phyloP scores from a whole-genome alignment of 2,113 vertebrate species.

The Donacobius atricapilla region DNA sequence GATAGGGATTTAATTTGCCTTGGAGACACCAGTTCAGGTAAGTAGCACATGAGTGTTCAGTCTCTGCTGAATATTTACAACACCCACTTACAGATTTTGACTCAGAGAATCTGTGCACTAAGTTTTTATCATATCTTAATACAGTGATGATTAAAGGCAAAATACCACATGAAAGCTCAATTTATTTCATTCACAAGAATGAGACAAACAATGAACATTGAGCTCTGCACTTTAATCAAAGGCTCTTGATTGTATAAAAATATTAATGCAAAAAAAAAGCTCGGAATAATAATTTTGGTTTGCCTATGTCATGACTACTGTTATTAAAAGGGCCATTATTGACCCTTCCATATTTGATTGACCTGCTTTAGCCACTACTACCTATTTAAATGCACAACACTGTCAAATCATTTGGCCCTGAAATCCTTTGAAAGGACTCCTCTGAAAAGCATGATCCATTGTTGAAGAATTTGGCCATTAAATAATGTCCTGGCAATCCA shows the following conservation, averaged over 20 bases:
- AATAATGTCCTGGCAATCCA: not conserved
- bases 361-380: not conserved
- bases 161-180: not conserved
- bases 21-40: not conserved
- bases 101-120: not conserved
- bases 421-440: not conserved
- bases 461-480: not conserved
- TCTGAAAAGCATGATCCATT: not conserved
- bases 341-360: not conserved
- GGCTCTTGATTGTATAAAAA: not conserved
- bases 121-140: not conserved
- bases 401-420: not conserved
- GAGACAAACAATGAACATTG: not conserved
- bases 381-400: not conserved
- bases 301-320: rapidly evolving
- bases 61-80: not conserved
- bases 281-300: not conserved
- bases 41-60: not conserved
- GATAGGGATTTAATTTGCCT: not conserved
- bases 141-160: not conserved
- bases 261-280: not conserved
- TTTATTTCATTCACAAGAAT: not conserved
- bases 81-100: not conserved
- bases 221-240: not conserved
- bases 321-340: not conserved